phyloP scores from a whole-genome alignment of 2,113 vertebrate genomes.

The Poeciliopsis occidentalis region DNA sequence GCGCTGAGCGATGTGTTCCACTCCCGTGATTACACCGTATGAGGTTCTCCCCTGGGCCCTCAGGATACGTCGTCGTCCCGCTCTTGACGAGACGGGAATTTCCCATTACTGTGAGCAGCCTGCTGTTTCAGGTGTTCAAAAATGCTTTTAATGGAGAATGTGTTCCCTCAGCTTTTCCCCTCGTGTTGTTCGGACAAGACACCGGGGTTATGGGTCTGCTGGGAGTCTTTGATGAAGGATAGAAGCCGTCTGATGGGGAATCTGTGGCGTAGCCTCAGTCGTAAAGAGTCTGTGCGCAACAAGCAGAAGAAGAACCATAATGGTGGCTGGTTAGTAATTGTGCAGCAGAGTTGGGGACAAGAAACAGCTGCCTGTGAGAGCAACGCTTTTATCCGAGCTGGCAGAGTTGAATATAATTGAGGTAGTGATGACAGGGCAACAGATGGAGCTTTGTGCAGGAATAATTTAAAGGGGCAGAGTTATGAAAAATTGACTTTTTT shows the following conservation, averaged over 20 bases:
- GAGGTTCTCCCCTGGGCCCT: constrained; percentile 42
- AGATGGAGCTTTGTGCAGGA: constrained; percentile 67
- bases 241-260: constrained; percentile 32
- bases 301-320: constrained; percentile 25
- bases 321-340: constrained; percentile 47
- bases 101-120: constrained; percentile 43
- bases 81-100: constrained; percentile 61
- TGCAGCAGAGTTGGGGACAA: constrained; percentile 10
- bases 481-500: too few relatives aligned
- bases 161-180: constrained; percentile 17
- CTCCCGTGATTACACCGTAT: constrained; percentile 60
- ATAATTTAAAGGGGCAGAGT: constrained; percentile 46
- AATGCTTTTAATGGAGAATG: constrained; percentile 42
- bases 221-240: constrained; percentile 67
- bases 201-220: constrained; percentile 18
- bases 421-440: constrained; percentile 20
- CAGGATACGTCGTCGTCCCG: constrained; percentile 39
- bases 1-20: constrained; percentile 46
- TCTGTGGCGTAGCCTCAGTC: constrained; percentile 36
- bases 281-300: constrained; percentile 49
- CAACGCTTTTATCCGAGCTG: constrained; percentile 54
- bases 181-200: constrained; percentile 36
- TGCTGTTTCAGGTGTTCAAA: constrained; percentile 66
- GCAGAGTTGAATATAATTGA: constrained; percentile 42
- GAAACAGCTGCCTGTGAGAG: constrained; percentile 41